phyloP scores from a whole-genome alignment of 2,888 invertebrate genomes.

The Dasysyrphus tricinctus region DNA sequence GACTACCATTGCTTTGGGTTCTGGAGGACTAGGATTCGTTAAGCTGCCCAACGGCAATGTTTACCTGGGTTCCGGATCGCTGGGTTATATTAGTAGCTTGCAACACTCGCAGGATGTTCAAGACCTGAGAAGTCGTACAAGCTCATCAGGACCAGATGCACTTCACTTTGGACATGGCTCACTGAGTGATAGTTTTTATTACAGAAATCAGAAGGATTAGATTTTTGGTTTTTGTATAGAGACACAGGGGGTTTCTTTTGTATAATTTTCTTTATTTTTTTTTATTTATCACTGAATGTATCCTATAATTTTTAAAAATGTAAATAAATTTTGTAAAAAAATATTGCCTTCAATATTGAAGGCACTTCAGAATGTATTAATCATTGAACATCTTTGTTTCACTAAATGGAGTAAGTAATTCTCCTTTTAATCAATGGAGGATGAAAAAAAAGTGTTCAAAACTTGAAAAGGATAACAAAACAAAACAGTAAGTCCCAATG shows the following conservation, averaged over 20 bases:
- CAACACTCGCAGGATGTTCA: conserved; percentile 79
- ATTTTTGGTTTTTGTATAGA: neutral
- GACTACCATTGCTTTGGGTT: conserved; percentile 82
- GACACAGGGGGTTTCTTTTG: neutral
- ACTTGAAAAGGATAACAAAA: too few relatives aligned
- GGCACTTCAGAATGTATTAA: too few relatives aligned
- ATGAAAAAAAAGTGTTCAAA: too few relatives aligned
- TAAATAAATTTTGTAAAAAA: conserved; percentile 58
- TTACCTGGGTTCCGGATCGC: conserved; percentile 83
- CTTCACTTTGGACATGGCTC: conserved; percentile 82
- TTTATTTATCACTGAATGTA: conserved; percentile 67
- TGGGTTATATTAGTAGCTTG: conserved; percentile 82
- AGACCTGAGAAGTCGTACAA: conserved; percentile 81
- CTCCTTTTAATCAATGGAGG: too few relatives aligned
- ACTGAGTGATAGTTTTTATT: conserved; percentile 77
- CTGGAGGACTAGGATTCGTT: conserved; percentile 83
- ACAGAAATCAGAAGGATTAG: conserved; percentile 22
- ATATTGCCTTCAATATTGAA: too few relatives aligned
- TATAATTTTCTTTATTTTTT: neutral
- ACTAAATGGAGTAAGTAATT: too few relatives aligned
- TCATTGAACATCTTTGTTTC: too few relatives aligned
- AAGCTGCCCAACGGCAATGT: conserved; percentile 82
- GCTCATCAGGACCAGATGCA: conserved; percentile 79
- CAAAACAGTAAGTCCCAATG: too few relatives aligned
- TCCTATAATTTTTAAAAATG: conserved; percentile 62